A percentile compares a stretch with the other conserved stretches of the same genome.
Conservation (phyloP, 2,113 vertebrate species). For the Heteronetta atricapilla region DNA sequence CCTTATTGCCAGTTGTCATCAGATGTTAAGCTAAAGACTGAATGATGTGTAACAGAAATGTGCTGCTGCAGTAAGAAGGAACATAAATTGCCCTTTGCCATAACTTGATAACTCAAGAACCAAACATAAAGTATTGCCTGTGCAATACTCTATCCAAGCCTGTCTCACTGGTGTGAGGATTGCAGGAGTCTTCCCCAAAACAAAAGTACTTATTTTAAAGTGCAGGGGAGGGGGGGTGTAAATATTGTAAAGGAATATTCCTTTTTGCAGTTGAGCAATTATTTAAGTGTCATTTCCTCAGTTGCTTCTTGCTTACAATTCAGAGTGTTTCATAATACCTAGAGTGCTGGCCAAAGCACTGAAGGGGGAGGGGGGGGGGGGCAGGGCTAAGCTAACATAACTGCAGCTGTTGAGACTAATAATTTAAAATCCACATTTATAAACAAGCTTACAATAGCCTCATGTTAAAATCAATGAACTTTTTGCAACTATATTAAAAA, state of each 20-base stretch:
- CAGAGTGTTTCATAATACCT: not conserved
- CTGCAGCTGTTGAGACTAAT: not conserved
- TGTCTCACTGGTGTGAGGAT: not conserved
- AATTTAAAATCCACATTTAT: not conserved
- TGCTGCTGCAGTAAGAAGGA: not conserved
- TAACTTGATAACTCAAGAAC: not conserved
- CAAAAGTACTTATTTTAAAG: not conserved
- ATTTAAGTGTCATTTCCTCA: not conserved
- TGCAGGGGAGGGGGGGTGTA: too few species aligned
- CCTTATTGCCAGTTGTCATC: conserved; percentile 51
- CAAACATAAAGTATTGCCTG: not conserved
- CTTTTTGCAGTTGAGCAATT: not conserved
- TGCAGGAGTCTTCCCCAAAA: not conserved
- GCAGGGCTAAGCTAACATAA: not conserved
- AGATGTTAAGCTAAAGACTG: conserved; percentile 43
- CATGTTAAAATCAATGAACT: not conserved
- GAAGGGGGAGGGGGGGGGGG: not conserved
- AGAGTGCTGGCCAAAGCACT: not conserved
- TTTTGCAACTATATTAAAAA: not conserved
- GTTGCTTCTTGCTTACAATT: not conserved
- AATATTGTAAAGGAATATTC: not conserved
- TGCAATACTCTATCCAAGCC: not conserved
- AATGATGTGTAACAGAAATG: conserved; percentile 14
- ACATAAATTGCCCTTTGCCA: not conserved
- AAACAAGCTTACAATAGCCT: not conserved